Evolutionary conservation across 1,140 invertebrate genomes (phyloP).

Genomic region (Theocolax elegans): DNA sequence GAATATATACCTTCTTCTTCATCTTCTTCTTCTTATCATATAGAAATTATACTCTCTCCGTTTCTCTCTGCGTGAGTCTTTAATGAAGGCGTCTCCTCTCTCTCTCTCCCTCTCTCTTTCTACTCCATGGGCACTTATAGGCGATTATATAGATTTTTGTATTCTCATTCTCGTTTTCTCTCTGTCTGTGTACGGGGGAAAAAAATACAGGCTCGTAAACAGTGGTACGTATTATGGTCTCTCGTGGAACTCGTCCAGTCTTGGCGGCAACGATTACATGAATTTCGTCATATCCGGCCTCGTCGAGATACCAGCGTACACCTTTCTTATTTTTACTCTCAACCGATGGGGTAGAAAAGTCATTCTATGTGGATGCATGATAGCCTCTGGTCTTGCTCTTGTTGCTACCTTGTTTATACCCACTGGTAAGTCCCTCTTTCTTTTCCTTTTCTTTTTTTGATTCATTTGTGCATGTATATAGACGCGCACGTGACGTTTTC

Average conservation of each 20-base stretch:
- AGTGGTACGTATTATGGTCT: constrained; percentile 85
- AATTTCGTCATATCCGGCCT: constrained; percentile 82
- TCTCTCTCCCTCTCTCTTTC: too few relatives aligned
- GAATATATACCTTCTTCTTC: too few relatives aligned
- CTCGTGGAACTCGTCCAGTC: constrained; percentile 81
- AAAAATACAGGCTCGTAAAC: constrained; percentile 79
- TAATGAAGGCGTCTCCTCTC: too few relatives aligned
- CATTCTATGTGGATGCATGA: constrained; percentile 77
- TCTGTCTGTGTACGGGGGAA: too few relatives aligned
- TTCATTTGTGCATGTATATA: too few relatives aligned
- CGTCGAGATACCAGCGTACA: constrained; percentile 83
- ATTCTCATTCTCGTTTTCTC: too few relatives aligned
- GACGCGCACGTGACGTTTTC: too few relatives aligned
- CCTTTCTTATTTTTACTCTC: constrained; percentile 76
- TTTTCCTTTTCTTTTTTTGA: background rate
- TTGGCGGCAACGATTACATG: constrained; percentile 79
- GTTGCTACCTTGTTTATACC: constrained; percentile 72
- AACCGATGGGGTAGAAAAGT: constrained; percentile 78
- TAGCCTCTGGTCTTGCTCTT: constrained; percentile 74
- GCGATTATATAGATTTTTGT: too few relatives aligned
- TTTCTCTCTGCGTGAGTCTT: too few relatives aligned
- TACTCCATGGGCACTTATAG: too few relatives aligned
- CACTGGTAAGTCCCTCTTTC: constrained; percentile 60
- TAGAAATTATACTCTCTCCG: too few relatives aligned
- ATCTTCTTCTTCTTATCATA: too few relatives aligned